These are phyloP conservation scores for Crotalus tigris DNA, from an alignment of 2,113 vertebrate genomes.

Conservation along the genomic window DNA sequence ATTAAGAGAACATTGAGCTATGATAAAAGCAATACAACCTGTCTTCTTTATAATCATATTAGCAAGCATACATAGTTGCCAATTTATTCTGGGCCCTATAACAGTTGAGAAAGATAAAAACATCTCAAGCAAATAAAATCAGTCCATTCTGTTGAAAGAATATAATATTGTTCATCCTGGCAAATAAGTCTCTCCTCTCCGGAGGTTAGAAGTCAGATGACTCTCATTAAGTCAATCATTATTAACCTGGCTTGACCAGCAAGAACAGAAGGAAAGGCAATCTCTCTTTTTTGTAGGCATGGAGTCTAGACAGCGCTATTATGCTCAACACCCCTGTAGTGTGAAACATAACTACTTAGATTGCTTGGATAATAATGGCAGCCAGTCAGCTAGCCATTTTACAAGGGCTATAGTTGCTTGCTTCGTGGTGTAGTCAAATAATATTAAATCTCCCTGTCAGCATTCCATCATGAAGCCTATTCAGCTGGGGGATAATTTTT, in stretches of 20 bases:
- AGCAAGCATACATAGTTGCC: not conserved
- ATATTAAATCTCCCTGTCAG: slow-evolving; percentile 55
- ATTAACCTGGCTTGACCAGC: slow-evolving; percentile 46
- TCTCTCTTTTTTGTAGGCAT: slow-evolving; percentile 46
- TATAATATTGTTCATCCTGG: slow-evolving; percentile 44
- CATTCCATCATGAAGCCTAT: slow-evolving; percentile 44
- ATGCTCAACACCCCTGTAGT: slow-evolving; percentile 35
- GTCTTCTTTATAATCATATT: slow-evolving; percentile 4
- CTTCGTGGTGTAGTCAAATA: slow-evolving; percentile 52
- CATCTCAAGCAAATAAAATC: slow-evolving; percentile 43
- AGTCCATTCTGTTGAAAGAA: slow-evolving; percentile 32
- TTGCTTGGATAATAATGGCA: slow-evolving; percentile 53
- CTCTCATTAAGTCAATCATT: slow-evolving; percentile 51
- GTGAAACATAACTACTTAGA: slow-evolving; percentile 59
- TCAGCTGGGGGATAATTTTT: slow-evolving; percentile 45
- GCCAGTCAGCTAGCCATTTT: slow-evolving; percentile 41
- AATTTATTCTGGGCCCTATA: slow-evolving; percentile 23
- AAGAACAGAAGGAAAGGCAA: slow-evolving; percentile 48
- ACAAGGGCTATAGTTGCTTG: slow-evolving; percentile 45
- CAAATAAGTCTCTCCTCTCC: slow-evolving; percentile 44
- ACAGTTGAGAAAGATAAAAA: slow-evolving; percentile 39
- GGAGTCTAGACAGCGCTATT: slow-evolving; percentile 51
- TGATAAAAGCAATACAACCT: not conserved
- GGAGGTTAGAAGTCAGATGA: slow-evolving; percentile 37
- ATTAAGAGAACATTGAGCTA: not conserved